Base-by-base conservation (phyloP, 2,888 invertebrate genomes). In the Nemotelus nigrinus region DNA sequence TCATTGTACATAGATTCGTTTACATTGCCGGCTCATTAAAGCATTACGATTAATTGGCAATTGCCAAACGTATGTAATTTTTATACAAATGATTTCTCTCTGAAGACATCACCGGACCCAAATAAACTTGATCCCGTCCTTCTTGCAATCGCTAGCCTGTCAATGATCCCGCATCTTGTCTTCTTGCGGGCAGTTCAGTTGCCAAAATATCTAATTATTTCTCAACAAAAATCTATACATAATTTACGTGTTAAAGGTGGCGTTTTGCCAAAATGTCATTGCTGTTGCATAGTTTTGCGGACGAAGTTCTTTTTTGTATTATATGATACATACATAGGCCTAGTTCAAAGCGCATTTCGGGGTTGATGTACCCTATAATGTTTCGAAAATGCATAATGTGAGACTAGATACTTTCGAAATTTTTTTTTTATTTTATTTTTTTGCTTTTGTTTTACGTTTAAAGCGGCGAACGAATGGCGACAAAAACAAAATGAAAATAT, bases 51-150 rank as follows among this genome's bases (percentile, higher is more conserved):
- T 25, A 5, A 8, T 25, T 4, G 25, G 47, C 47, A 3, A 3
- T 44, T 47, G 65, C 43, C 41, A 3, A 63, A n/a, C 8, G 25
- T n/a, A 63, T 43, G 39, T 39, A 63, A 1, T 63, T 25, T 63
- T 8, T 2, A 63, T 5, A 4, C 57, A 10, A 57, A 57, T 57
- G 10, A 4, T 1, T 5, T 10, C 10, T n/a, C 25, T 58, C 2
- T 5, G 4, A 63, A 63, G 5, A 63, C 63, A 8, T 5, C n/a
- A 2, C 10, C 10, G n/a, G 39, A 70, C 74, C 60, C 63, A 74
- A 74, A 74, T 74, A 74, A 74, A 74, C 74, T 74, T 74, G 74
- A 74, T 74, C 74, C 74, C 74, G 74, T 45, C 72, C 58, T 63
- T 63, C 53, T 74, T 63, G 39, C 25, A n/a, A 43, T 63, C 63